Conservation (phyloP, 2,113 vertebrate species). For the Aythya baeri region DNA sequence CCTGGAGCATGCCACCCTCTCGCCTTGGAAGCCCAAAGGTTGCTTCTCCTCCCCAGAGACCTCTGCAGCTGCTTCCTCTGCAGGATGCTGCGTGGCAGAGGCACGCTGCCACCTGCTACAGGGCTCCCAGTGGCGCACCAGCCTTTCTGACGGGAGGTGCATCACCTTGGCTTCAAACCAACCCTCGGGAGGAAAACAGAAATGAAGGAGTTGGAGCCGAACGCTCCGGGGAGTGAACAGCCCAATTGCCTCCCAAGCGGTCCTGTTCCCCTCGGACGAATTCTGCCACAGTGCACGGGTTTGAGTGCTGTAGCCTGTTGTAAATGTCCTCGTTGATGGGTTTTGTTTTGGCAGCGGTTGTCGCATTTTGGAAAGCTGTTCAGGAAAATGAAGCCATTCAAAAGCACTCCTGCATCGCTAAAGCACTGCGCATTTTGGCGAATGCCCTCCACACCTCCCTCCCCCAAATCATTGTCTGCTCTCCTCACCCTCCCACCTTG, state of each 20-base stretch:
- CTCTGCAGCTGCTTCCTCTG: background rate
- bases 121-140: background rate
- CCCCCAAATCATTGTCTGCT: background rate
- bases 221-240: background rate
- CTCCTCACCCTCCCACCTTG: background rate
- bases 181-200: background rate
- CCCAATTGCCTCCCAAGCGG: background rate
- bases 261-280: background rate
- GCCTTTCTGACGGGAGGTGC: background rate
- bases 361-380: background rate
- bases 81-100: background rate
- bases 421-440: background rate
- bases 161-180: background rate
- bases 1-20: background rate
- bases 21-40: background rate
- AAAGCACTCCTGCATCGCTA: accelerated
- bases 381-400: background rate
- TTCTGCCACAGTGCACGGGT: background rate
- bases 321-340: background rate
- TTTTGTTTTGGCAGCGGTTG: background rate
- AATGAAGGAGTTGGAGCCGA: background rate
- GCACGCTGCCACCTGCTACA: background rate
- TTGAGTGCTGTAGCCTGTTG: background rate
- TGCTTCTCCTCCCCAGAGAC: background rate
- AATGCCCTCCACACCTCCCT: background rate